These are phyloP conservation scores for Meloidogyne exigua DNA, from an alignment of 1,140 invertebrate species.

Conservation along the genomic window DNA sequence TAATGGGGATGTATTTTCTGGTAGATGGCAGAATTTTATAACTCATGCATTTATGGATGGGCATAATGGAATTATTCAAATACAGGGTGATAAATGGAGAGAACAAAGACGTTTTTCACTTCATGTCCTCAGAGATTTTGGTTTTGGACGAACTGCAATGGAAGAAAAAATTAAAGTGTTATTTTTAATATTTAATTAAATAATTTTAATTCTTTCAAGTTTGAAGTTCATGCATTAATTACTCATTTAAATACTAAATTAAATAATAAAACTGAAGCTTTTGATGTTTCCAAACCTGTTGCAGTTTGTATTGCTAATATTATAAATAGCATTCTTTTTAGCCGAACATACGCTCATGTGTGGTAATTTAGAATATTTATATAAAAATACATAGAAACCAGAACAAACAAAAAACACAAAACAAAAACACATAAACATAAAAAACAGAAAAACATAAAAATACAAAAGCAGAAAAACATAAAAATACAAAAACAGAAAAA, in stretches of 20 bases:
- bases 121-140: slow-evolving; percentile 80
- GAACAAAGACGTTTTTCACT: slow-evolving; percentile 85
- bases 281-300: slow-evolving; percentile 39
- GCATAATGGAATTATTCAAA: slow-evolving; percentile 60
- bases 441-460: not conserved
- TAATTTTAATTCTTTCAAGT: not conserved
- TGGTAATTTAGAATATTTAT: not conserved
- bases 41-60: slow-evolving; percentile 58
- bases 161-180: slow-evolving; percentile 78
- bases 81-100: slow-evolving; percentile 77
- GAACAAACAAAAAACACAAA: not conserved
- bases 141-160: slow-evolving; percentile 78
- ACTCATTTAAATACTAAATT: slow-evolving; percentile 12
- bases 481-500: not conserved
- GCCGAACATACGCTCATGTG: slow-evolving; percentile 56
- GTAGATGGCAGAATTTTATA: slow-evolving; percentile 60
- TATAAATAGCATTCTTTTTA: slow-evolving; percentile 61
- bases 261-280: not conserved
- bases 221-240: slow-evolving; percentile 7
- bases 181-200: slow-evolving; percentile 30
- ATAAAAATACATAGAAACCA: no score
- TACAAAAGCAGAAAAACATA: not conserved
- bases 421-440: not conserved
- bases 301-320: slow-evolving; percentile 62
- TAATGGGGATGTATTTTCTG: slow-evolving; percentile 56